Evolutionary conservation across 2,888 invertebrate genomes (phyloP).

Genomic region (Melanostoma mellinum): DNA sequence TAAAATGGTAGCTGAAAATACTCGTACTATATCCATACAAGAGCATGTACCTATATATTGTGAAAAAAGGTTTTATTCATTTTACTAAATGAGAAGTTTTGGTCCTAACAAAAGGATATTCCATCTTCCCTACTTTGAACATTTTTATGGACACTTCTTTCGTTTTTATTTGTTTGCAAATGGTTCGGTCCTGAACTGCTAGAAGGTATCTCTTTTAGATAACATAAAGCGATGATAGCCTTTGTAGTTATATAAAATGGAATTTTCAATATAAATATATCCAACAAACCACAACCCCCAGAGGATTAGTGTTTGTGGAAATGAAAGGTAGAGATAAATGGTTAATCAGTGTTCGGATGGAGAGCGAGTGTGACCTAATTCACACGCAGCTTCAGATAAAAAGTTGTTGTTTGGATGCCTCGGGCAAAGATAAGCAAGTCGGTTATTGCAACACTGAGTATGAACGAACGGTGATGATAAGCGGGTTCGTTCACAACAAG

Average conservation of each 20-base stretch:
- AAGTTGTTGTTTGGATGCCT: not conserved
- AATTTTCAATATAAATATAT: conserved; percentile 11
- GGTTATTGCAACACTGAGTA: conserved; percentile 13
- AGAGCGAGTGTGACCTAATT: conserved; percentile 24
- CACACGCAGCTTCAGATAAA: conserved; percentile 17
- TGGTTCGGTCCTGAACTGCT: not conserved
- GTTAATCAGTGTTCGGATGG: conserved; percentile 5
- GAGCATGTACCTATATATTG: not conserved
- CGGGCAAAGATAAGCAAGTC: conserved; percentile 31
- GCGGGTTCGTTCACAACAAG: conserved; percentile 33
- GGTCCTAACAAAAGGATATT: conserved; percentile 50
- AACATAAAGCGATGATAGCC: conserved; percentile 41
- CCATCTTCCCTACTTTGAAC: conserved; percentile 23
- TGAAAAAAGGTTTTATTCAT: conserved; percentile 40
- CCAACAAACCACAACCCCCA: not conserved
- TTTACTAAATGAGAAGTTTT: conserved; percentile 38
- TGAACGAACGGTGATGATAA: conserved; percentile 41
- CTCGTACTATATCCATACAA: not conserved
- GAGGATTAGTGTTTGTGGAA: conserved; percentile 18
- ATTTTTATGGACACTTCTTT: conserved; percentile 37
- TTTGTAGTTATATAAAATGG: conserved; percentile 35
- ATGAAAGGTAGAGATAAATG: not conserved
- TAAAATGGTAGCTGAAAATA: conserved; percentile 5
- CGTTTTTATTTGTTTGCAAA: conserved; percentile 3
- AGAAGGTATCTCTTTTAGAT: conserved; percentile 25